Evolutionary conservation across 2,113 vertebrate genomes (phyloP).

Genomic region (Ammodytes marinus): DNA sequence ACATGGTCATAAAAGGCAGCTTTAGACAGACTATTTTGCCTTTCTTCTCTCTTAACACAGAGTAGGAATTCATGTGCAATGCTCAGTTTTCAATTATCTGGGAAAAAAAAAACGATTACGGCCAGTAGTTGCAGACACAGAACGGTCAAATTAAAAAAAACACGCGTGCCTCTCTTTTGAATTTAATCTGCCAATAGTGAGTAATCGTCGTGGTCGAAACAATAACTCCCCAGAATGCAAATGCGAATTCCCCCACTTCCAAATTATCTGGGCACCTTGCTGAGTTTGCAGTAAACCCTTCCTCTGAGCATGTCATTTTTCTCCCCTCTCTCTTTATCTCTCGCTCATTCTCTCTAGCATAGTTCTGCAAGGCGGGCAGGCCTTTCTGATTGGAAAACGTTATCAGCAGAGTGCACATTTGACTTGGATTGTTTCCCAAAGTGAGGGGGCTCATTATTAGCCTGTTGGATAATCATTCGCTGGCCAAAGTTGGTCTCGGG

Average conservation of each 20-base stretch:
- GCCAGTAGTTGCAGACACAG: background rate
- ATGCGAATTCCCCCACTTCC: constrained; percentile 31
- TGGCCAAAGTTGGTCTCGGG: constrained; percentile 56
- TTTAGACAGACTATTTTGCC: background rate
- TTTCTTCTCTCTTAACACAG: background rate
- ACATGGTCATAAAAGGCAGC: background rate
- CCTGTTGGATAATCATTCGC: constrained; percentile 56
- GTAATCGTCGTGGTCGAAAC: constrained; percentile 29
- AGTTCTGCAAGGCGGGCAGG: constrained; percentile 36
- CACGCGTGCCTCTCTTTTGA: constrained; percentile 6
- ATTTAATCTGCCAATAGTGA: constrained; percentile 28
- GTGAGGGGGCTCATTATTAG: constrained; percentile 67
- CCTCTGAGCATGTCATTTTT: constrained; percentile 4
- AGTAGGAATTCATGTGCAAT: constrained; percentile 9
- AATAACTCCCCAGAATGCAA: constrained; percentile 21
- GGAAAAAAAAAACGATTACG: background rate
- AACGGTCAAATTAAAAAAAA: constrained; percentile 2
- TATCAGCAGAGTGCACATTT: constrained; percentile 79
- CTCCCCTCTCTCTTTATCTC: constrained; percentile 50
- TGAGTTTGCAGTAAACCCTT: constrained; percentile 30
- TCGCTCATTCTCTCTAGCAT: constrained; percentile 41
- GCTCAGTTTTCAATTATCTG: constrained; percentile 8
- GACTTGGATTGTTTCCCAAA: constrained; percentile 77
- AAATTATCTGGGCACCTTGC: constrained; percentile 54
- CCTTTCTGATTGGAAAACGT: constrained; percentile 65